Conservation (phyloP, 37 sponge, comb jelly and placozoan genomes). For the Trichoplax adhaerens region DNA sequence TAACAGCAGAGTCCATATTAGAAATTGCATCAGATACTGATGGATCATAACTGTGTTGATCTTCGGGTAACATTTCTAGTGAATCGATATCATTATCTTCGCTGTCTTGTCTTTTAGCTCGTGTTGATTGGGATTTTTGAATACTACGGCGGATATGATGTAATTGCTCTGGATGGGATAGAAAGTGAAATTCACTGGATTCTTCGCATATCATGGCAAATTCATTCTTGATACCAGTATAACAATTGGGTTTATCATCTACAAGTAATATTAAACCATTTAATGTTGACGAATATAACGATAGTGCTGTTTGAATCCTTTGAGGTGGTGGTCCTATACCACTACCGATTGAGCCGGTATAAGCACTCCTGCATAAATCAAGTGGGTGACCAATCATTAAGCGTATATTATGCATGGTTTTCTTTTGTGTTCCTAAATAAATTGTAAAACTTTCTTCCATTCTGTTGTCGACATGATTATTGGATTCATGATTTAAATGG, state of each 20-base stretch:
- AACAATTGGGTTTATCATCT: slow-evolving; percentile 34
- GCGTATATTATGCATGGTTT: slow-evolving; percentile 67
- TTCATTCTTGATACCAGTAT: slow-evolving; percentile 41
- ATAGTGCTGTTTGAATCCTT: slow-evolving; percentile 71
- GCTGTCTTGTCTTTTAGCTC: too few species aligned
- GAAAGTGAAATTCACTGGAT: slow-evolving; percentile 89
- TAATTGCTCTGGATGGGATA: slow-evolving; percentile 47
- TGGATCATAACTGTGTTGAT: too few species aligned
- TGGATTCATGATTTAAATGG: neutral
- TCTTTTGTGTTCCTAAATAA: slow-evolving; percentile 74
- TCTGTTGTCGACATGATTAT: neutral
- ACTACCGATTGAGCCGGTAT: neutral
- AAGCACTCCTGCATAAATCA: slow-evolving; percentile 27
- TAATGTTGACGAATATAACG: slow-evolving; percentile 67
- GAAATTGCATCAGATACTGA: too few species aligned
- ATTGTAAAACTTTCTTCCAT: slow-evolving; percentile 80
- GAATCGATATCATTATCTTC: too few species aligned
- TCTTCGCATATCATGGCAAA: slow-evolving; percentile 33
- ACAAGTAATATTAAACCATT: slow-evolving; percentile 59
- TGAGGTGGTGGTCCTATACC: slow-evolving; percentile 27
- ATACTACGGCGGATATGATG: slow-evolving; percentile 1
- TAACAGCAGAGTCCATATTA: neutral
- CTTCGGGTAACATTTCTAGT: too few species aligned
- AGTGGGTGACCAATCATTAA: slow-evolving; percentile 52
- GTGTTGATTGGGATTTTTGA: too few species aligned